These are phyloP conservation scores for Ryuthela nishihirai DNA, from an alignment of 2,888 invertebrate genomes.

Conservation along the genomic window DNA sequence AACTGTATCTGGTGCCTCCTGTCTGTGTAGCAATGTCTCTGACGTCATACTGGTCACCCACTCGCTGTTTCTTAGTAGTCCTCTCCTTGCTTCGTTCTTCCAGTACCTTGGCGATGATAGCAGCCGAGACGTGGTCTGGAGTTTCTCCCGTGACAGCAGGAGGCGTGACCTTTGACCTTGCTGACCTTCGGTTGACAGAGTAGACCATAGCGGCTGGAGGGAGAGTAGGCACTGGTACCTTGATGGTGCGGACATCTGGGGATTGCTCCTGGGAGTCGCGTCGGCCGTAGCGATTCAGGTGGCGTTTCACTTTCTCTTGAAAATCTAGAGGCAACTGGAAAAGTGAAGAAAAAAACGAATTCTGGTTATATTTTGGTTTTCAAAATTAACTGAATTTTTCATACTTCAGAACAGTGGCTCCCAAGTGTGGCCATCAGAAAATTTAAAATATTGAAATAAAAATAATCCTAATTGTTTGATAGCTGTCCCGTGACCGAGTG, in stretches of 20 bases:
- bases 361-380: too few relatives aligned
- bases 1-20: constrained; percentile 9
- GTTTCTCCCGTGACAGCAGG: constrained; percentile 12
- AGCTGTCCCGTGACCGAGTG: too few relatives aligned
- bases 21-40: constrained; percentile 26
- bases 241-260: constrained; percentile 62
- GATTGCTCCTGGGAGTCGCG: constrained; percentile 19
- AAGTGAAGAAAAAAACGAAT: too few relatives aligned
- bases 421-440: too few relatives aligned
- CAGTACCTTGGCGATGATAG: constrained; percentile 79
- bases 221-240: constrained; percentile 72
- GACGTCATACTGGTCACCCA: constrained; percentile 4
- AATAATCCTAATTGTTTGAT: too few relatives aligned
- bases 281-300: constrained; percentile 46
- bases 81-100: constrained; percentile 28
- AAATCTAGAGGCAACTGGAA: constrained; percentile 83
- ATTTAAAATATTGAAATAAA: too few relatives aligned
- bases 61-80: constrained; percentile 20
- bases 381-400: too few relatives aligned
- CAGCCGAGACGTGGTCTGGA: constrained; percentile 65
- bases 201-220: constrained; percentile 79
- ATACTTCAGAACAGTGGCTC: too few relatives aligned
- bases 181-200: constrained; percentile 43
- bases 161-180: constrained; percentile 1
- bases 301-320: constrained; percentile 71